These are phyloP conservation scores for Eilema caniola DNA, from an alignment of 2,888 invertebrate species.

Conservation along the genomic window DNA sequence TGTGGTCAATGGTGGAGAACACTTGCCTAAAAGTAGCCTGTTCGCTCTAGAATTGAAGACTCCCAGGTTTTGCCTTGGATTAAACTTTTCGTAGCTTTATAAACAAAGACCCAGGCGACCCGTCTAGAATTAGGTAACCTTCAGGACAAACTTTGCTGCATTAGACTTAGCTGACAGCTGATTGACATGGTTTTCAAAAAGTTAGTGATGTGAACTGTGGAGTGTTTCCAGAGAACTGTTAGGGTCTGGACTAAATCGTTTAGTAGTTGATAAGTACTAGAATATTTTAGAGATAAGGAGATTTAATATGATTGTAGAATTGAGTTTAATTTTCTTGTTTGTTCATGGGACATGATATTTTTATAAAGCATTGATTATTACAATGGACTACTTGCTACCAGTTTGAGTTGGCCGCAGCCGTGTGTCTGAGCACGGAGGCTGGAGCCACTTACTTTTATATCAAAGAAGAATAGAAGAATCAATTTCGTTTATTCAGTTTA, in stretches of 20 bases:
- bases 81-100: too few relatives aligned
- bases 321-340: constrained; percentile 79
- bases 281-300: constrained; percentile 79
- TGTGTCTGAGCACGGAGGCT: constrained; percentile 48
- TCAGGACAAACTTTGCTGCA: constrained; percentile 71
- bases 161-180: constrained; percentile 77
- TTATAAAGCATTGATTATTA: constrained; percentile 64
- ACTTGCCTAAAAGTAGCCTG: too few relatives aligned
- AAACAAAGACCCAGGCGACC: constrained; percentile 90
- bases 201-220: constrained; percentile 81
- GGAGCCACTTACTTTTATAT: constrained; percentile 64
- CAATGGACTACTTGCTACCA: constrained; percentile 60
- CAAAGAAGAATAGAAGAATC: too few relatives aligned
- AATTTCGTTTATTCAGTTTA: too few relatives aligned
- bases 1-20: too few relatives aligned
- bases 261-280: constrained; percentile 77
- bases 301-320: constrained; percentile 83
- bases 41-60: too few relatives aligned
- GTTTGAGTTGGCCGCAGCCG: constrained; percentile 40
- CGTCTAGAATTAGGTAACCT: constrained; percentile 76
- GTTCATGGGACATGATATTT: constrained; percentile 74
- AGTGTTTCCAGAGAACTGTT: constrained; percentile 77
- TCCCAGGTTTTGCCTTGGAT: too few relatives aligned
- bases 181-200: constrained; percentile 74
- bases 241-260: constrained; percentile 78